A percentile compares a stretch with the other conserved stretches of the same genome.
Conservation (phyloP, 2,888 invertebrate genomes). For the Trachelus stipa region DNA sequence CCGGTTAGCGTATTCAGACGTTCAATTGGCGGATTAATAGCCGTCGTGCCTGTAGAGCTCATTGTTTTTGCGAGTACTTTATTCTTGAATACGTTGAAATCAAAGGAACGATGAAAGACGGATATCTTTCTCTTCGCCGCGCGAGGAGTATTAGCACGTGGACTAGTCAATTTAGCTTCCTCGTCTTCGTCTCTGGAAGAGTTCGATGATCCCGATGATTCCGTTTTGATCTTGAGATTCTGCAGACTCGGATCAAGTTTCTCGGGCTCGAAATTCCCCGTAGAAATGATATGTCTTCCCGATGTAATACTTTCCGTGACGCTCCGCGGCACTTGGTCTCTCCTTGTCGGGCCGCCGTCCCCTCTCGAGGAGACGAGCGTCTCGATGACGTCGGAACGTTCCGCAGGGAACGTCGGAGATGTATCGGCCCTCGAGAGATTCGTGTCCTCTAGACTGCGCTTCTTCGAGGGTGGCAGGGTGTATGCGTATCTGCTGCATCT, state of each 20-base stretch:
- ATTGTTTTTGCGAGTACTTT: background rate
- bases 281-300: background rate
- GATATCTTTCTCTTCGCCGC: constrained; percentile 48
- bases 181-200: background rate
- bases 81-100: constrained; percentile 33
- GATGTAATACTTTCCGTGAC: background rate
- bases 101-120: constrained; percentile 53
- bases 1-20: background rate
- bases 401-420: background rate
- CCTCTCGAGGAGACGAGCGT: background rate
- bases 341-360: background rate
- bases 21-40: background rate
- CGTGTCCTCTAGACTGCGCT: constrained; percentile 10
- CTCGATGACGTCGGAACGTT: constrained; percentile 12
- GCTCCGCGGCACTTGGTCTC: background rate
- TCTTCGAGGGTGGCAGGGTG: constrained; percentile 1
- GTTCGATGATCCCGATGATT: background rate
- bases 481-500: constrained; percentile 31
- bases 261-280: background rate
- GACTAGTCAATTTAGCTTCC: background rate
- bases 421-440: constrained; percentile 10
- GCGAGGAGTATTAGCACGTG: background rate
- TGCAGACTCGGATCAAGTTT: background rate
- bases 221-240: background rate
- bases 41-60: background rate